These are phyloP conservation scores for Atta colombica DNA, from an alignment of 1,140 invertebrate genomes.

Conservation along the genomic window DNA sequence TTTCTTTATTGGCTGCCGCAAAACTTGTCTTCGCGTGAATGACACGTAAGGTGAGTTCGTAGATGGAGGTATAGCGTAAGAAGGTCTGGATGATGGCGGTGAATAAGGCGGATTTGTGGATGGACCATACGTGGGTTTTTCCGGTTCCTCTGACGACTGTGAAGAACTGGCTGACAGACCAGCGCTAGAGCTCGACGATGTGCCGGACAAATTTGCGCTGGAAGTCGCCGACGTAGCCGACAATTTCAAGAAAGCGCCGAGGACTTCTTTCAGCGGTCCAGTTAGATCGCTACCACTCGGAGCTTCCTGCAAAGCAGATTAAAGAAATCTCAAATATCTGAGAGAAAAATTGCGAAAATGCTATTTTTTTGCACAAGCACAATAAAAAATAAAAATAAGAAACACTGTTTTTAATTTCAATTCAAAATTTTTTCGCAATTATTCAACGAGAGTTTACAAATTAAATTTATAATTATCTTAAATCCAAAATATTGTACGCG, in stretches of 20 bases:
- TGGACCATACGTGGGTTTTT: conserved; percentile 4
- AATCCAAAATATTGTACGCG: not conserved
- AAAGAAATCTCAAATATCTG: not conserved
- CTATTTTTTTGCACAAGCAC: not conserved
- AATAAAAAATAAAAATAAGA: not conserved
- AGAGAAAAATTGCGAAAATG: not conserved
- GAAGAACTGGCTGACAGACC: conserved; percentile 18
- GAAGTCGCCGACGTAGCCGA: conserved; percentile 25
- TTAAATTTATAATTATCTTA: not conserved
- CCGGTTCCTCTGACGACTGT: not conserved
- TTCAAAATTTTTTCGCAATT: not conserved
- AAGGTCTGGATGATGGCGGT: not conserved
- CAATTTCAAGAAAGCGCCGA: conserved; percentile 27
- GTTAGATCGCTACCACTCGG: not conserved
- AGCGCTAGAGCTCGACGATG: not conserved
- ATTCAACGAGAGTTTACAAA: not conserved
- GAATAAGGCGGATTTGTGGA: not conserved
- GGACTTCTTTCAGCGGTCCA: not conserved
- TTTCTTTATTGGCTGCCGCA: conserved; percentile 3
- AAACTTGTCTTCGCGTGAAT: conserved; percentile 14
- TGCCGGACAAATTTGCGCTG: conserved; percentile 20
- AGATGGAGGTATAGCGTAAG: conserved; percentile 1
- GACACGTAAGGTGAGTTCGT: not conserved
- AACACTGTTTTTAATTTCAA: not conserved
- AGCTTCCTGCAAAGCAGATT: not conserved